Conservation (phyloP, 2,113 vertebrate species). For the Lycocorax pyrrhopterus region DNA sequence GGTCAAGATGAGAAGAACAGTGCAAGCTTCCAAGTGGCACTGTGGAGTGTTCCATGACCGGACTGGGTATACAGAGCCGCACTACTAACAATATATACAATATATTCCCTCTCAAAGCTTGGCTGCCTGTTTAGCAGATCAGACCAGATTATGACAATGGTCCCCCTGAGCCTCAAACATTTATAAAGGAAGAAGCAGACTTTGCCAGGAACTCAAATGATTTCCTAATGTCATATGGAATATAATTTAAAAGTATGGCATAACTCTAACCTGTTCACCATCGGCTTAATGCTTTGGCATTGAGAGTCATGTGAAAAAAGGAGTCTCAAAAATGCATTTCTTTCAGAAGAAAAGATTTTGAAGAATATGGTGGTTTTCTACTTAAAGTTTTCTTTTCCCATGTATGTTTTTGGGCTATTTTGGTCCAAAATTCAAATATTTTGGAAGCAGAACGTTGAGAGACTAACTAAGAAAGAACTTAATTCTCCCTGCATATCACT, state of each 20-base stretch:
- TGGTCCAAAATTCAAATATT: background rate
- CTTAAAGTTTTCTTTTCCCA: background rate
- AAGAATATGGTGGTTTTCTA: background rate
- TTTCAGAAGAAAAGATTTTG: background rate
- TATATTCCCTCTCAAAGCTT: background rate
- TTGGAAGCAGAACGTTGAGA: background rate
- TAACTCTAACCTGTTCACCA: background rate
- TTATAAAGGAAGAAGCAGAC: background rate
- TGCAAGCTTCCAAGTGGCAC: background rate
- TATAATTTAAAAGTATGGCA: background rate
- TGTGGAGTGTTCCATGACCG: background rate
- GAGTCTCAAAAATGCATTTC: background rate
- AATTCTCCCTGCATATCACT: background rate
- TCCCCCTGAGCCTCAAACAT: background rate
- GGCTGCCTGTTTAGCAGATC: background rate
- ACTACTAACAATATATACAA: background rate
- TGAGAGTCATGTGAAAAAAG: background rate
- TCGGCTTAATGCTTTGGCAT: background rate
- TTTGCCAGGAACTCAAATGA: background rate
- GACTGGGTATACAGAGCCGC: background rate
- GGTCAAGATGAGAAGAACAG: background rate
- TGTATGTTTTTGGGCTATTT: background rate
- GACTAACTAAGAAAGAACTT: background rate
- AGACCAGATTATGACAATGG: background rate
- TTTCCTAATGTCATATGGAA: background rate